Conservation (phyloP, 2,888 invertebrate species). For the Volucella bombylans region DNA sequence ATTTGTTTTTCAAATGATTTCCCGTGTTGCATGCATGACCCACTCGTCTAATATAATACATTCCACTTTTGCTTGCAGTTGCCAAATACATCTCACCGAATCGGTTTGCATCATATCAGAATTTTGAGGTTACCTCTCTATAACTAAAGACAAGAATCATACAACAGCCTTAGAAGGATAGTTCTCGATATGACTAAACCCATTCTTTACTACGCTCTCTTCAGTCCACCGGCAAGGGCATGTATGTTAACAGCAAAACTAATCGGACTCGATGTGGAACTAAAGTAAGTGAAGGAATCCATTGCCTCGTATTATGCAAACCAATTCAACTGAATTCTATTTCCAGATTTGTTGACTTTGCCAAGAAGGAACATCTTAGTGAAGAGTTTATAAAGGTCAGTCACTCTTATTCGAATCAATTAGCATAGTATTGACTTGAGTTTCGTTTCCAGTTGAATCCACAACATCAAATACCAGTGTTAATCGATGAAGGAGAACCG, state of each 20-base stretch:
- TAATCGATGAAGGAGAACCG: conserved; percentile 83
- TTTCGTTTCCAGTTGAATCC: conserved; percentile 83
- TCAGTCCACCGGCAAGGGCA: conserved; percentile 83
- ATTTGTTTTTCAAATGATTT: not conserved
- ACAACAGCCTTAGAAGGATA: no score
- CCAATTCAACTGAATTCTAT: conserved; percentile 26
- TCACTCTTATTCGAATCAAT: not conserved
- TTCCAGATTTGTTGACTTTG: conserved; percentile 82
- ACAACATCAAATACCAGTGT: conserved; percentile 84
- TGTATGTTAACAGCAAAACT: conserved; percentile 83
- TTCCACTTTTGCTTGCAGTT: conserved; percentile 26
- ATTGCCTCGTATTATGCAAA: conserved; percentile 36
- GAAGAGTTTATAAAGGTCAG: conserved; percentile 82
- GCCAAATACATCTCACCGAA: conserved; percentile 1
- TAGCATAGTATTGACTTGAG: not conserved
- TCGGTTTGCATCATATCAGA: not conserved
- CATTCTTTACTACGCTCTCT: conserved; percentile 81
- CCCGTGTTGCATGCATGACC: not conserved
- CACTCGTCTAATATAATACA: not conserved
- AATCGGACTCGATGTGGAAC: conserved; percentile 82
- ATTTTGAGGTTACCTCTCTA: no score
- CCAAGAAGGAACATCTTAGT: conserved; percentile 80
- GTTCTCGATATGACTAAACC: conserved; percentile 77
- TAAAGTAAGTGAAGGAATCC: conserved; percentile 77
- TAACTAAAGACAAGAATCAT: not conserved